Conservation (phyloP, 2,113 vertebrate genomes). For the Lepisosteus oculatus region DNA sequence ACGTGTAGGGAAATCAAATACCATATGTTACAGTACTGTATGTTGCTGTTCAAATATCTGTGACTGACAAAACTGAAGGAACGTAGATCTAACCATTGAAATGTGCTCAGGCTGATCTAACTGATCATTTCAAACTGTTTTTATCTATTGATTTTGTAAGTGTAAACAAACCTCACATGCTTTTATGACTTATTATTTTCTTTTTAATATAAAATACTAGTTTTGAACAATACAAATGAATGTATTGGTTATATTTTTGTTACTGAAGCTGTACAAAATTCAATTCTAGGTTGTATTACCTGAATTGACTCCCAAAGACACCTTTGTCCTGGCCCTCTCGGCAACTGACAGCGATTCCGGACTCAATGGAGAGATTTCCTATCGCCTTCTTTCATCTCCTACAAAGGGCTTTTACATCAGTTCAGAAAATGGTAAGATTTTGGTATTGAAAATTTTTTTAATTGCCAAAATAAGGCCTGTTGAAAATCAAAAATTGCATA, state of each 20-base stretch:
- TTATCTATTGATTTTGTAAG: not conserved
- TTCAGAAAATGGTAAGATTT: constrained; percentile 71
- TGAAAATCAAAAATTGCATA: too few species aligned
- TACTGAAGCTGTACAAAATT: not conserved
- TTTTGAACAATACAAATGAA: too few species aligned
- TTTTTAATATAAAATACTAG: not conserved
- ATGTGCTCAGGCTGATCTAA: too few species aligned
- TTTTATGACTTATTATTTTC: not conserved
- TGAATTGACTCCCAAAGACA: constrained; percentile 57
- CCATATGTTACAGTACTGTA: too few species aligned
- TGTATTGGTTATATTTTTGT: too few species aligned
- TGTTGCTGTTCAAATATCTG: too few species aligned
- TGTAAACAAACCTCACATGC: not conserved
- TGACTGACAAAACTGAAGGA: too few species aligned
- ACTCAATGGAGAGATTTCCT: constrained; percentile 67
- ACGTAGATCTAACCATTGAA: too few species aligned
- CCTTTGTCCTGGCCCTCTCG: constrained; percentile 64
- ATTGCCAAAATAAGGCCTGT: too few species aligned
- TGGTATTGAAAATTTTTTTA: too few species aligned
- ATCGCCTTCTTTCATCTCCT: constrained; percentile 73
- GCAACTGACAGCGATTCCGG: constrained; percentile 75
- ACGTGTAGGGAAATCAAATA: too few species aligned
- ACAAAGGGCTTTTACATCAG: constrained; percentile 72
- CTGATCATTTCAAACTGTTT: too few species aligned
- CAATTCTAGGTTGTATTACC: constrained; percentile 69